phyloP scores from a whole-genome alignment of 2,113 vertebrate genomes.

The Atractosteus spatula region DNA sequence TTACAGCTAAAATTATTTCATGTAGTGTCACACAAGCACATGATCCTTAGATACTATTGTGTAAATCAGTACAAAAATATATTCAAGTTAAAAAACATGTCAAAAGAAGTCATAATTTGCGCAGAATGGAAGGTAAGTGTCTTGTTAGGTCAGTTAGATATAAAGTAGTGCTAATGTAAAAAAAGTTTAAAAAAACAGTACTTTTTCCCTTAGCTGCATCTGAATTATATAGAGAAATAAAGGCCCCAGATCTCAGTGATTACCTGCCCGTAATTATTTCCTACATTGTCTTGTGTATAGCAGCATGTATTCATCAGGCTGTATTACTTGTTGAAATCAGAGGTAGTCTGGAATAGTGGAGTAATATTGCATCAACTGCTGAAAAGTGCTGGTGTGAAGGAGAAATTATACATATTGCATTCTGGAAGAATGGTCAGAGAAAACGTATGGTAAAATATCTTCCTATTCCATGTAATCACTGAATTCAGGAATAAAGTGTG shows the following conservation, averaged over 20 bases:
- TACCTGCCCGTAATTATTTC: conserved; percentile 62
- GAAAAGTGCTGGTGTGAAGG: conserved; percentile 72
- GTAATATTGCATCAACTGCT: conserved; percentile 79
- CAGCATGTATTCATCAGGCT: conserved; percentile 77
- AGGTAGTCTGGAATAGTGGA: conserved; percentile 89
- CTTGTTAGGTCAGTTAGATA: conserved; percentile 47
- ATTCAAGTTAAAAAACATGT: conserved; percentile 89
- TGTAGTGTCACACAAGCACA: conserved; percentile 74
- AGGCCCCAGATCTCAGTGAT: conserved; percentile 57
- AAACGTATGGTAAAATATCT: conserved; percentile 44
- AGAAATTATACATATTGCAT: conserved; percentile 46
- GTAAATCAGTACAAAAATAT: conserved; percentile 85
- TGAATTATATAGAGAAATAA: conserved; percentile 57
- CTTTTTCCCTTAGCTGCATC: conserved; percentile 71
- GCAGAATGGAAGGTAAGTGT: conserved; percentile 67
- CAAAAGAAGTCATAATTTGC: conserved; percentile 73
- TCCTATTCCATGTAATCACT: conserved; percentile 67
- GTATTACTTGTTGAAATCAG: conserved; percentile 78
- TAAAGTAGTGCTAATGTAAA: conserved; percentile 57
- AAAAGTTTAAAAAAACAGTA: conserved; percentile 66
- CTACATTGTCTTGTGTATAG: conserved; percentile 76
- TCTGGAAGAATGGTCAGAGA: conserved; percentile 49
- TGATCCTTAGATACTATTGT: conserved; percentile 76
- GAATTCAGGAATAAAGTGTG: conserved; percentile 65
- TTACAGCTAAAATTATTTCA: conserved; percentile 68